Base-by-base conservation (phyloP, 2,888 invertebrate genomes). In the Emmelina monodactyla region DNA sequence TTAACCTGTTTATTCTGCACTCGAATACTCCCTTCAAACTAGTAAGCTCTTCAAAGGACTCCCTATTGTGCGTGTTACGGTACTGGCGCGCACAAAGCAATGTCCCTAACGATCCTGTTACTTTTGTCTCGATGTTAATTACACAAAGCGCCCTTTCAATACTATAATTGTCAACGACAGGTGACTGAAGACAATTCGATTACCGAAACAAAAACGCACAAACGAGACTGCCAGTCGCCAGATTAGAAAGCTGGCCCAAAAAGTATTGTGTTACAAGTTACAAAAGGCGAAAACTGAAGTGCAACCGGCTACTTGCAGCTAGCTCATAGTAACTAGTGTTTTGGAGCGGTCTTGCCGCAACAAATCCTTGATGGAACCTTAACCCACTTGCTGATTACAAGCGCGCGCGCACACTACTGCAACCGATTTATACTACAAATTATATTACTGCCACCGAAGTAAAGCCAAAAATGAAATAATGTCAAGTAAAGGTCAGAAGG, bases 341-440 rank as follows among this genome's bases (percentile, higher is more conserved):
- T 76, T 73, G 76, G 78, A 76, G 73, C 76, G 78, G 75, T 62
- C 73, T 78, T 79, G 76, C 75, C 73, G 78, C 79, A 79, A 78
- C 63, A 79, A 78, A 79, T 76, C 79, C 79, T 79, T 80, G 79
- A 62, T 71, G 71, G 50, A 72, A 78, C 79, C 79, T 80, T 80
- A 80, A 80, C 79, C 79, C 67, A 80, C 64, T 80, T 80, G 73
- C 64, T 75, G 75, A 73, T 79, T 76, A 76, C 78, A 65, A 70
- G 63, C 62, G 62, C 67, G n/a, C 59, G 58, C 52, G 64, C 56
- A n/a, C n/a, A n/a, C n/a, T n/a, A n/a, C n/a, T n/a, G n/a, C n/a
- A n/a, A n/a, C n/a, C n/a, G n/a, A n/a, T n/a, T n/a, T n/a, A n/a
- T n/a, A n/a, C n/a, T n/a, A n/a, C n/a, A n/a, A n/a, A n/a, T n/a